Evolutionary conservation across 2,113 vertebrate species (phyloP), one percentile per base, ranked within the genome.

Genomic region (Pomatostomus ruficeps): DNA sequence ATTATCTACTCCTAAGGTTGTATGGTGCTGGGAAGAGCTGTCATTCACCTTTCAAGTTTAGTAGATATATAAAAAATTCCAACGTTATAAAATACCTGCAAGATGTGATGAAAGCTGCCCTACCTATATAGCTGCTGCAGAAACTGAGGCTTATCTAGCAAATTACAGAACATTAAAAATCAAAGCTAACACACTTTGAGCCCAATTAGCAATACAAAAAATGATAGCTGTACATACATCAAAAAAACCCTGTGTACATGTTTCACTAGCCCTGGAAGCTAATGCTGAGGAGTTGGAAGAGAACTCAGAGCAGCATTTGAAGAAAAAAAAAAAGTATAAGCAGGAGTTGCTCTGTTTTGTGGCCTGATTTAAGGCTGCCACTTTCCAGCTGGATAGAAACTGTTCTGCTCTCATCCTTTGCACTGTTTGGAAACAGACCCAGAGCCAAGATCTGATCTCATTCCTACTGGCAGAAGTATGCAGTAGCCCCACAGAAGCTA

Each of bases 381-480:
- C 85, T 90, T 93, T 96, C 94, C 95, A 97, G 91, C 91, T 94
- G 85, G 68, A 91, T 52, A 67, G 83, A 86, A 93, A 67, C 43
- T 48, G 26, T 74, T 94, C 89, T 94, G 75, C 55, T 91, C 75
- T 91, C 68, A 63, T 90, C 90, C 88, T 85, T 90, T 3, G 1
- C 40, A 36, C 75, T 77, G 48, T 63, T 92, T 90, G 94, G 93
- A 96, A 96, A 94, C 72, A 91, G 24, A 71, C 28, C 67, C 40
- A 59, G 63, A 90, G 93, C 94, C 94, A 96, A 84, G 84, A 45
- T 33, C 89, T 94, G 94, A 96, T 88, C 89, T 95, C 95, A 96
- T 83, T 91, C 82, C 72, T 52, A 33, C 31, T 21, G 68, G 63
- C 73, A 68, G 62, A 93, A 80, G 51, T 42, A 59, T 54, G 79